Conservation (phyloP, 2,888 invertebrate genomes). For the Hypomecis atomaria region DNA sequence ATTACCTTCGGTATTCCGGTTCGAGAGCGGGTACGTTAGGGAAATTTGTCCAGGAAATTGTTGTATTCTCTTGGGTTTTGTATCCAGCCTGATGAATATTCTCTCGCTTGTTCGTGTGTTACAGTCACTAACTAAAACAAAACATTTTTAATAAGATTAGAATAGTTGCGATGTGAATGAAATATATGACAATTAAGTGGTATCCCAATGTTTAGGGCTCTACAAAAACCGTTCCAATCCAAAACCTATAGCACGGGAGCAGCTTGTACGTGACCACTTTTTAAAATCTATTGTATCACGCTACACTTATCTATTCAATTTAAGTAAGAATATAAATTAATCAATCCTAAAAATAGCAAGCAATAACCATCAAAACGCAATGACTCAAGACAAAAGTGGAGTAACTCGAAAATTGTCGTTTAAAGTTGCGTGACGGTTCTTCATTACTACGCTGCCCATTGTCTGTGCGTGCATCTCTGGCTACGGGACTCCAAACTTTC, state of each 20-base stretch:
- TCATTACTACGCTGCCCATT: conserved; percentile 52
- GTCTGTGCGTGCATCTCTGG: conserved; percentile 43
- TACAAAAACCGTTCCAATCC: too few relatives aligned
- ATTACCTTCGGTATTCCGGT: conserved; percentile 21
- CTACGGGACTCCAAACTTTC: conserved; percentile 59
- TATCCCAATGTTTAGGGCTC: too few relatives aligned
- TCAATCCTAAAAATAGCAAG: neutral
- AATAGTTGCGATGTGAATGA: too few relatives aligned
- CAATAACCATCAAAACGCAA: conserved; percentile 16
- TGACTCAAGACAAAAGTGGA: conserved; percentile 34
- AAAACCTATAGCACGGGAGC: too few relatives aligned
- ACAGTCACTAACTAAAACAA: too few relatives aligned
- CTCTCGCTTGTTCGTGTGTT: too few relatives aligned
- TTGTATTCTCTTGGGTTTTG: too few relatives aligned
- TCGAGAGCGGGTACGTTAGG: conserved; percentile 9
- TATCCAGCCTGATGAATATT: too few relatives aligned
- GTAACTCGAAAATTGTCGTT: conserved; percentile 47
- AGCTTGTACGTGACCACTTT: too few relatives aligned
- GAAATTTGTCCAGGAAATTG: conserved; percentile 10
- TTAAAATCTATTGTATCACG: too few relatives aligned
- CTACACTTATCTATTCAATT: neutral
- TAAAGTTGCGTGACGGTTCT: conserved; percentile 47
- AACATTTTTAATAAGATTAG: too few relatives aligned
- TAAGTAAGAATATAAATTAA: neutral
- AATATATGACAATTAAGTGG: too few relatives aligned